phyloP scores from a whole-genome alignment of 2,797 vertebrate species.

The Hapalemur alaotrensis region DNA sequence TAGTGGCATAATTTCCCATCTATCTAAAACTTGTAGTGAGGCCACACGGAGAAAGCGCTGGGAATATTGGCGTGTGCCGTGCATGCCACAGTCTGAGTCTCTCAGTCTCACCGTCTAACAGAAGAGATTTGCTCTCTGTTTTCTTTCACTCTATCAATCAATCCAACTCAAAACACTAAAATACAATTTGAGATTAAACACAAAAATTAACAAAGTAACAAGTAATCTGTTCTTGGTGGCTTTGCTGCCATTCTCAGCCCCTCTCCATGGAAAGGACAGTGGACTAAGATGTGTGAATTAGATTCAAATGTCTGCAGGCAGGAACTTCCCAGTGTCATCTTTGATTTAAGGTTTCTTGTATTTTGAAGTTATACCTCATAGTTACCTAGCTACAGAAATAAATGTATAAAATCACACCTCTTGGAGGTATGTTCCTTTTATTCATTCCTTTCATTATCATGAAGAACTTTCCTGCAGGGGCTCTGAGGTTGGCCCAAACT shows the following conservation, averaged over 20 bases:
- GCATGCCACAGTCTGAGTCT: not conserved
- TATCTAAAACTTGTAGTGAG: not conserved
- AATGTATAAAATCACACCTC: conserved; percentile 52
- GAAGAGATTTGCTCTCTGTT: not conserved
- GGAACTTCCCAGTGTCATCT: not conserved
- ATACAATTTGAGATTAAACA: conserved; percentile 18
- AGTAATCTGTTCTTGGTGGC: fast-evolving
- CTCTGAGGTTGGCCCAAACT: not conserved
- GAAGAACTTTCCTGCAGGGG: not conserved
- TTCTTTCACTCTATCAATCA: conserved; percentile 44
- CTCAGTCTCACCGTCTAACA: not conserved
- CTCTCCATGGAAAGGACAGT: not conserved
- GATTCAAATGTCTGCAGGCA: not conserved
- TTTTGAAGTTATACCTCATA: conserved; percentile 31
- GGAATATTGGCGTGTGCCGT: not conserved
- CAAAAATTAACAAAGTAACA: not conserved
- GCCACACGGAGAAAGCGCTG: not conserved
- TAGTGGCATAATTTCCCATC: not conserved
- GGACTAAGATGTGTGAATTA: conserved; percentile 69
- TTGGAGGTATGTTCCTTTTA: conserved; percentile 65
- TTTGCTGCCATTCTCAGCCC: not conserved
- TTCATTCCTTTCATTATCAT: conserved; percentile 72
- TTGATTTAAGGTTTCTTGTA: not conserved
- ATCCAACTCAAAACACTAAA: not conserved
- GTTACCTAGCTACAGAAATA: conserved; percentile 36